Evolutionary conservation across 2,888 invertebrate species (phyloP).

Genomic region (Nymphalis polychloros): DNA sequence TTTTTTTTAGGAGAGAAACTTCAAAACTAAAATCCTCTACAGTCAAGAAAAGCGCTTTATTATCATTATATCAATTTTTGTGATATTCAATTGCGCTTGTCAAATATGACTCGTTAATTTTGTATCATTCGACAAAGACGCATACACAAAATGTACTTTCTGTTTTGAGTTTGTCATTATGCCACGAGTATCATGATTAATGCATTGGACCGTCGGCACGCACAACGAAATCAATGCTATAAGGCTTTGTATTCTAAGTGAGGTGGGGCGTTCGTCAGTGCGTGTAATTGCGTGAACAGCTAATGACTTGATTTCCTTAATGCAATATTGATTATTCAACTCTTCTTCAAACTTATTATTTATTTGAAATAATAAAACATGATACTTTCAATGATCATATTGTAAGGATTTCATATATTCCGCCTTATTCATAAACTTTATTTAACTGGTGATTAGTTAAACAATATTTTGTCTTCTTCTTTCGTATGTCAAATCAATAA

Average conservation of each 20-base stretch:
- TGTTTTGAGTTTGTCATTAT: slow-evolving; percentile 48
- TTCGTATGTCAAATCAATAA: too few species aligned
- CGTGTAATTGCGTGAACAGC: slow-evolving; percentile 60
- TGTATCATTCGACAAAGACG: not conserved
- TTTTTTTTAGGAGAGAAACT: too few species aligned
- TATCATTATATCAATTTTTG: too few species aligned
- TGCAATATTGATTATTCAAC: slow-evolving; percentile 24
- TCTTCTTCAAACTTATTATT: slow-evolving; percentile 2
- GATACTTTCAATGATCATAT: not conserved
- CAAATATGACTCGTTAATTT: not conserved
- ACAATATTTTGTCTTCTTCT: too few species aligned
- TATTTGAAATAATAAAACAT: not conserved
- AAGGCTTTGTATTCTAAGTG: slow-evolving; percentile 69
- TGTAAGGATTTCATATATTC: not conserved
- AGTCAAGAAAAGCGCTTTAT: too few species aligned
- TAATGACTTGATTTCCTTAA: slow-evolving; percentile 44
- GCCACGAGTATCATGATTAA: slow-evolving; percentile 48
- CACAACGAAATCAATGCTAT: slow-evolving; percentile 60
- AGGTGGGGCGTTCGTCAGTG: slow-evolving; percentile 64
- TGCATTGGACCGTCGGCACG: slow-evolving; percentile 45
- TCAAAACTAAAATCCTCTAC: too few species aligned
- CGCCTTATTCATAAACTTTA: too few species aligned
- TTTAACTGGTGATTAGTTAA: too few species aligned
- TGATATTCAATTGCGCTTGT: too few species aligned
- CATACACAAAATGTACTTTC: slow-evolving; percentile 2